phyloP scores from a whole-genome alignment of 2,113 vertebrate species.

The Macaca nemestrina region DNA sequence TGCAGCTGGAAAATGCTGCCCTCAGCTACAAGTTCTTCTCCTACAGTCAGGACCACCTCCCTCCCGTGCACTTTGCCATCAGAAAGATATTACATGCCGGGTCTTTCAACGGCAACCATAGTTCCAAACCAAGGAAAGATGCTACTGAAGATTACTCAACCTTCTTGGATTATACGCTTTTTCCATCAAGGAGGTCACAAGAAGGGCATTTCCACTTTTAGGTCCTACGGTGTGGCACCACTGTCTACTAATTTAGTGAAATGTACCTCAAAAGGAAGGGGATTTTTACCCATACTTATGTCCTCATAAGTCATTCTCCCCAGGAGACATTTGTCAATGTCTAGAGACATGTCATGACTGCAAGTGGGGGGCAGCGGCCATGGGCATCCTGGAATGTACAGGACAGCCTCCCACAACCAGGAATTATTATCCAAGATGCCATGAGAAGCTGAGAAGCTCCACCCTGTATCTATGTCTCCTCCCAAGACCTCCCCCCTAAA shows the following conservation, averaged over 20 bases:
- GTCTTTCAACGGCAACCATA: not conserved
- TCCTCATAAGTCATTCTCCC: not conserved
- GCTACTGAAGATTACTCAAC: not conserved
- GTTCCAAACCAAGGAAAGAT: not conserved
- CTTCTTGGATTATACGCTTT: not conserved
- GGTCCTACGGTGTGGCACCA: not conserved
- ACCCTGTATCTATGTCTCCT: not conserved
- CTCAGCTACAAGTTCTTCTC: not conserved
- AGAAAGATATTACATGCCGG: not conserved
- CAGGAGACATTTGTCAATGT: not conserved
- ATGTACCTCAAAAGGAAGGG: not conserved
- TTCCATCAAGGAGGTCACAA: not conserved
- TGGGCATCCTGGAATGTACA: not conserved
- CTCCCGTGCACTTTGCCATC: not conserved
- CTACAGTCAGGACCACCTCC: not conserved
- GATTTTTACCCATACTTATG: not conserved
- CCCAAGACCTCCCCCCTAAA: not conserved
- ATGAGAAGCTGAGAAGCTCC: not conserved
- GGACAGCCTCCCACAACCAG: not conserved
- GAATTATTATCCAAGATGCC: not conserved
- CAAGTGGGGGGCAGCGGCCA: too few species aligned
- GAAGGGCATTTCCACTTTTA: not conserved
- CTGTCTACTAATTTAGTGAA: not conserved
- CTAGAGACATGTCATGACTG: not conserved
- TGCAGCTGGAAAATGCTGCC: not conserved